These are phyloP conservation scores for Euplexia lucipara DNA, from an alignment of 2,888 invertebrate genomes.

Conservation along the genomic window DNA sequence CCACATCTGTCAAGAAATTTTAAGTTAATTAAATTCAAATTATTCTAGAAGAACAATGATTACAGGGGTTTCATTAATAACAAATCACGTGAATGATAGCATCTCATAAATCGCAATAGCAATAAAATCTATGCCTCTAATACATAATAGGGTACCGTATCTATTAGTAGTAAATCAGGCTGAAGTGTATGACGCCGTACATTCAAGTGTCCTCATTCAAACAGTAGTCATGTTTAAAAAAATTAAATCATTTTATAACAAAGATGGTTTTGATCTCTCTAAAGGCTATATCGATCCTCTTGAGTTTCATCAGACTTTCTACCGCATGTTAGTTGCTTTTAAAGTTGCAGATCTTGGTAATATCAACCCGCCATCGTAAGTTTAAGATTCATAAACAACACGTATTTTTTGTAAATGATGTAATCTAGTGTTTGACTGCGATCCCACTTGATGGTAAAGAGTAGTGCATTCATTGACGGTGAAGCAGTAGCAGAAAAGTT, in stretches of 20 bases:
- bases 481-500: no score
- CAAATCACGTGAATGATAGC: no score
- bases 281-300: conserved; percentile 73
- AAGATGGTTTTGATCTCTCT: conserved; percentile 71
- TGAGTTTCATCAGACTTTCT: conserved; percentile 76
- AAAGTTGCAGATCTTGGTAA: conserved; percentile 71
- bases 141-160: conserved; percentile 4
- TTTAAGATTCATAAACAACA: not conserved
- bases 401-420: no score
- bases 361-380: conserved; percentile 53
- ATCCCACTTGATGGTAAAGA: no score
- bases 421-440: no score
- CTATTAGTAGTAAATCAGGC: conserved; percentile 19
- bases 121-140: conserved; percentile 36
- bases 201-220: no score
- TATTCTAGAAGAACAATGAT: no score
- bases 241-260: conserved; percentile 72
- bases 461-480: no score
- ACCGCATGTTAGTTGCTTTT: conserved; percentile 70
- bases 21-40: no score
- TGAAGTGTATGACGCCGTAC: not conserved
- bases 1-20: no score
- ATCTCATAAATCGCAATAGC: conserved; percentile 17
- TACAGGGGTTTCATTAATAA: no score
- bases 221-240: conserved; percentile 62